phyloP scores from a whole-genome alignment of 2,797 vertebrate species.

The Silurus lanzhouensis region DNA sequence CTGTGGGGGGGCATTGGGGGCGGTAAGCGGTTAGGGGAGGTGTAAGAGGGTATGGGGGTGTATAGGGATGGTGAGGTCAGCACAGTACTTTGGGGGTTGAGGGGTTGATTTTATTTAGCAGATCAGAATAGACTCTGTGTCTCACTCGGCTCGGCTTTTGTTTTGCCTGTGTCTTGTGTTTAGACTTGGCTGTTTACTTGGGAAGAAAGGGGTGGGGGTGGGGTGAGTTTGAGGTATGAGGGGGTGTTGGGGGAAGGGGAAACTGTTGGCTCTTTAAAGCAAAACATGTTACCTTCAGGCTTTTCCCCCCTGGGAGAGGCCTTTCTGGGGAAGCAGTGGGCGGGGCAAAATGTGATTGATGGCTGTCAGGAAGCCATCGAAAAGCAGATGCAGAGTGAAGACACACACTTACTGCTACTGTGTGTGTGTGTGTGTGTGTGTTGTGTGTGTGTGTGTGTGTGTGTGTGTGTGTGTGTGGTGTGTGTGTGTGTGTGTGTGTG shows the following conservation, averaged over 20 bases:
- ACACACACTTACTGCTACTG: not conserved
- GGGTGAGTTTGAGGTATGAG: not conserved
- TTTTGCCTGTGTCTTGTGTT: constrained; percentile 8
- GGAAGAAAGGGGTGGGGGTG: not conserved
- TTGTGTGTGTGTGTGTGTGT: not conserved
- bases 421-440: not conserved
- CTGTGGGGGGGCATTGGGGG: too few species aligned
- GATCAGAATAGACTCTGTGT: not conserved
- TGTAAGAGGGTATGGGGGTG: constrained; percentile 65
- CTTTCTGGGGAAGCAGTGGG: constrained; percentile 51
- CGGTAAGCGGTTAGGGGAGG: too few species aligned
- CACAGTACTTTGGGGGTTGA: too few species aligned
- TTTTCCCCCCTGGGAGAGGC: constrained; percentile 59
- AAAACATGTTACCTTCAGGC: constrained; percentile 1
- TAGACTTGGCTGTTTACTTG: not conserved
- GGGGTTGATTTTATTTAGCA: not conserved
- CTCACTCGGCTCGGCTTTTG: not conserved
- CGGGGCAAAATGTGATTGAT: constrained; percentile 73
- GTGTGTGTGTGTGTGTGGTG: not conserved
- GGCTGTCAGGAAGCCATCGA: constrained; percentile 75
- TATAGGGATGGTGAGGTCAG: too few species aligned
- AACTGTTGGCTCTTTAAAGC: not conserved
- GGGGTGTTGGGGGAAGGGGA: not conserved
- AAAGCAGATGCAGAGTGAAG: constrained; percentile 46
- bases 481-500: constrained; percentile 4